Evolutionary conservation across 2,888 invertebrate genomes (phyloP), one percentile per base, ranked within the genome.

Genomic region (Phyllotreta cruciferae): DNA sequence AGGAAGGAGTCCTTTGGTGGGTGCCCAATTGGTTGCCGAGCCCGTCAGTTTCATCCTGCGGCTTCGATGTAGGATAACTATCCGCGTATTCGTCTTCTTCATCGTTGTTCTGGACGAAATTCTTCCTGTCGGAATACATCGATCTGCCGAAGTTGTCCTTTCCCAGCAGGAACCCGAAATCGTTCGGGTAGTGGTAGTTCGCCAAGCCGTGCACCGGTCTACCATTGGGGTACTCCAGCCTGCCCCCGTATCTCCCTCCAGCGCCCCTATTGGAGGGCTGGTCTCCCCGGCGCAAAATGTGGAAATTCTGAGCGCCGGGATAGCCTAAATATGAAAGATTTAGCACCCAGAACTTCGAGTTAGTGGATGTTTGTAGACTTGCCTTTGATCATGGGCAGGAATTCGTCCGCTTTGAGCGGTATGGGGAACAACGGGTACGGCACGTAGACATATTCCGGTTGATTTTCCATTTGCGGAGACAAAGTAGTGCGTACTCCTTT

Each of bases 401-500:
- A 66, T 35, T 60, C 61, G 10, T 61, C 61, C 1, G 54, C 47
- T 10, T 53, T 61, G 37, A 61, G 57, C 7, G 35, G 57, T 6
- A 64, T 56, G 4, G 64, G 64, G 6, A 64, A 52, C 36, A 64
- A 34, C 6, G 60, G 57, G 10, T 41, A 52, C 13, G 53, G 41
- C 13, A 52, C 34, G 7, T 53, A 62, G 9, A 55, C 45, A 53
- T 52, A 57, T 49, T 62, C 60, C n/a, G 37, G 57, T 2, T 35
- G 57, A 14, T 60, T 60, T 61, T 66, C 45, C 2, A 78, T 1
- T 79, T 80, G 78, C 60, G 74, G 80, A 79, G 71, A 82, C 8
- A 73, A 50, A 9, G 77, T 77, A 8, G 75, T 74, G 8, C 75
- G 80, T 0, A 82, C 79, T 64, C 82, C 80, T 69, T 80, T 82